Conservation (phyloP, 2,113 vertebrate genomes). For the Anser cygnoides region DNA sequence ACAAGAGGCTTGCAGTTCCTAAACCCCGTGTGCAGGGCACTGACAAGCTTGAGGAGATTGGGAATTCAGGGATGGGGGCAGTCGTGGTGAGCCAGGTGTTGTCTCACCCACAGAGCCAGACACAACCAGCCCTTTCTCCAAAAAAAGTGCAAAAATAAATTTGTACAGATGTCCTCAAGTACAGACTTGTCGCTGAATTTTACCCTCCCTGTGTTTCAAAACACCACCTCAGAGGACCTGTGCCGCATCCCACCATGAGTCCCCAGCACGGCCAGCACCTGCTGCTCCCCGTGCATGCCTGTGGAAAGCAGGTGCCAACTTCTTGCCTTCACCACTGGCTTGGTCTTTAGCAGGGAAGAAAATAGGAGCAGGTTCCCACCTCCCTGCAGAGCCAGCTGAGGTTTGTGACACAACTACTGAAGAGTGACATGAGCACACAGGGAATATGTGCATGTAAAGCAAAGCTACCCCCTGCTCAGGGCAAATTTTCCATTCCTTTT, state of each 20-base stretch:
- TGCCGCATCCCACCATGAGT: not conserved
- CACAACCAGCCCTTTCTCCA: not conserved
- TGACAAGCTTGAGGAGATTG: not conserved
- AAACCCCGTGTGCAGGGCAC: not conserved
- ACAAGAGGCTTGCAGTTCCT: not conserved
- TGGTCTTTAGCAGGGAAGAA: not conserved
- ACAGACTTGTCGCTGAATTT: not conserved
- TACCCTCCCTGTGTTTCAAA: not conserved
- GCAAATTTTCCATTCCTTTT: not conserved
- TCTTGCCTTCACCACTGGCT: not conserved
- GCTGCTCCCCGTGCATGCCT: not conserved
- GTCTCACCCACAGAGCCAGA: not conserved
- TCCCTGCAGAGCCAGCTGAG: not conserved
- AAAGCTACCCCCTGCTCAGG: not conserved
- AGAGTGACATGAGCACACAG: not conserved
- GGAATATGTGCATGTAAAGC: not conserved
- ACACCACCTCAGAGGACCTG: not conserved
- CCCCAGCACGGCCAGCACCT: accelerated
- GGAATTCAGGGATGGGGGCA: not conserved
- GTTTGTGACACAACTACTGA: not conserved
- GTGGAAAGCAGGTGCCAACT: accelerated
- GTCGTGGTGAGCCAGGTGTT: not conserved
- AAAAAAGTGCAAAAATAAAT: not conserved
- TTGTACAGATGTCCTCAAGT: not conserved
- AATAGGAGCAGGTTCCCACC: not conserved